Evolutionary conservation across 1,140 invertebrate species (phyloP).

Genomic region (Apis florea): DNA sequence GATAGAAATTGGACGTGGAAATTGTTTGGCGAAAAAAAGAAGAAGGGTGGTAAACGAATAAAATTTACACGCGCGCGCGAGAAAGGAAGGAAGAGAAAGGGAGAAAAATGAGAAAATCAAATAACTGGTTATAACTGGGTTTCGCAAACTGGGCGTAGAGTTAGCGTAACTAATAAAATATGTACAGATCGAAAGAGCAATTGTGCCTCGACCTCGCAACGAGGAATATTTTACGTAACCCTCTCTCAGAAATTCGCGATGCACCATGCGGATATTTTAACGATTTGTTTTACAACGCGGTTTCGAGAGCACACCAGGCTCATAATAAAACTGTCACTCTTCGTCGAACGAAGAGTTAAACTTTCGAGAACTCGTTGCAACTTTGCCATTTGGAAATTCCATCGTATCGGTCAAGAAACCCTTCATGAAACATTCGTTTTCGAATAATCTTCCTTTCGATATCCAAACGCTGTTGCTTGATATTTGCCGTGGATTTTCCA

Average conservation of each 20-base stretch:
- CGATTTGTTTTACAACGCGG: background rate
- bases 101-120: background rate
- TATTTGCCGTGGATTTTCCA: no score
- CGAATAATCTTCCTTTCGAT: no score
- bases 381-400: no score
- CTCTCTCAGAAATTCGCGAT: background rate
- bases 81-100: background rate
- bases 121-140: background rate
- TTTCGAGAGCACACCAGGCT: background rate
- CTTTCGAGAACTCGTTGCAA: background rate
- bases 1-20: no score
- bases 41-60: no score
- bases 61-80: no score
- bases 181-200: background rate
- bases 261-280: background rate
- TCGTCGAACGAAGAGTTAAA: background rate
- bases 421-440: no score
- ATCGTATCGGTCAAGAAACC: no score
- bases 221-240: background rate
- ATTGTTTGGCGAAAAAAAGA: background rate
- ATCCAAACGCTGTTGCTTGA: no score
- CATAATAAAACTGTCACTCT: constrained; percentile 16
- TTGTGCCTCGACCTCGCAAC: background rate
- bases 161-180: background rate
- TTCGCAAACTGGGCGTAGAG: background rate